phyloP scores from a whole-genome alignment of 2,797 vertebrate genomes.

The Galagoides demidoff region DNA sequence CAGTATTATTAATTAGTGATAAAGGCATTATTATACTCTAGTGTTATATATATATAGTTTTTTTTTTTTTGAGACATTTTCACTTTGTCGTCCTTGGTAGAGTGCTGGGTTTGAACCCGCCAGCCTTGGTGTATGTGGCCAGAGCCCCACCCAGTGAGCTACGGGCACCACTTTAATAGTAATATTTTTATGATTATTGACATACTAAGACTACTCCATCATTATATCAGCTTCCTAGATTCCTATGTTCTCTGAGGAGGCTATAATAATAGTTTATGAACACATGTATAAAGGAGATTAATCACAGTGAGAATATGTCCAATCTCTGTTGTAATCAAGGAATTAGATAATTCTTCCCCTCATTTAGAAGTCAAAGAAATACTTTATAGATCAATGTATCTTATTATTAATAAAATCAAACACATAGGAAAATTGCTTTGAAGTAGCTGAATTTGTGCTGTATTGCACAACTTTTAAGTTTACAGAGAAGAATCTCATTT shows the following conservation, averaged over 20 bases:
- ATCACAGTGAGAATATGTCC: constrained; percentile 51
- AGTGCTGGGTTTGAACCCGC: no score
- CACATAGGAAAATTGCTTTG: constrained; percentile 29
- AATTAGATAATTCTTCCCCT: constrained; percentile 34
- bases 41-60: background rate
- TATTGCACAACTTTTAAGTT: constrained; percentile 25
- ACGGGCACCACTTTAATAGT: background rate
- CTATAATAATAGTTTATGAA: background rate
- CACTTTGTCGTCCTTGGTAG: no score
- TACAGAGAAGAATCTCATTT: constrained; percentile 40
- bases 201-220: background rate
- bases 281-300: constrained; percentile 35
- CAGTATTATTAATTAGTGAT: background rate
- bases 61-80: no score
- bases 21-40: background rate
- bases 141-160: no score
- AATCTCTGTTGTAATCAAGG: background rate
- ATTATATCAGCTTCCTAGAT: background rate
- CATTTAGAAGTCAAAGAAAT: constrained; percentile 27
- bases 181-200: background rate
- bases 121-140: no score
- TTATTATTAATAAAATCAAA: constrained; percentile 66
- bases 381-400: background rate
- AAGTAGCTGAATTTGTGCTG: constrained; percentile 30
- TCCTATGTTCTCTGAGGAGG: background rate